Evolutionary conservation across 2,797 vertebrate genomes (phyloP), one percentile per base, ranked within the genome.

Genomic region (Acrocephalus scirpaceus): DNA sequence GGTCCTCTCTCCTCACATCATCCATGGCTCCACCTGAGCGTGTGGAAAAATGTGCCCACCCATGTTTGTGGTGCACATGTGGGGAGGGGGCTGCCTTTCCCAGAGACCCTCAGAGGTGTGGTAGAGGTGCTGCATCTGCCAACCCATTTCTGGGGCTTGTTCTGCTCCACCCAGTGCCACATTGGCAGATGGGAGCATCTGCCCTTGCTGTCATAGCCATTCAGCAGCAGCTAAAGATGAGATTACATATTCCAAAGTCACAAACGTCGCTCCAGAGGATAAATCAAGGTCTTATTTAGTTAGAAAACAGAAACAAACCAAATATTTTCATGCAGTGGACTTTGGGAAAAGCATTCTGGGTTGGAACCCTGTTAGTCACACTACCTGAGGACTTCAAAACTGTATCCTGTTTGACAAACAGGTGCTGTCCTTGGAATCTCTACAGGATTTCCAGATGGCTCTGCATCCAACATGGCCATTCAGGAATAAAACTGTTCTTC

Each of bases 381-480:
- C 32, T 70, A 40, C 58, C 56, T 42, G 73, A 71, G 78, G 67
- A 44, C 72, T 92, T 91, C 19, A 67, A 61, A 95, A 85, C 92
- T 16, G 20, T 34, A 60, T 66, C 40, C 2, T n/a, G n/a, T 72
- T 88, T 81, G 64, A 66, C 34, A 82, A 86, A 42, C 66, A 83
- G 69, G 80, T 77, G 90, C 73, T 86, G 65, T 17, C 78, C 95
- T 95, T 91, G 84, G 91, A 95, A 75, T 61, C 56, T 61, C 91
- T 81, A 36, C 73, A 92, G 85, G 45, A 77, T 89, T 95, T 77
- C 86, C 91, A 93, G 92, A 75, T 91, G 89, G 75, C 34, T 92
- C 45, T 75, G 36, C 26, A 90, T 69, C 86, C 64, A 84, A 26
- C 19, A 10, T 73, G 71, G 70, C 61, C 61, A 45, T 93, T 82